Evolutionary conservation across 2,113 vertebrate genomes (phyloP), one percentile per base, ranked within the genome.

Genomic region (Myotis brandtii): DNA sequence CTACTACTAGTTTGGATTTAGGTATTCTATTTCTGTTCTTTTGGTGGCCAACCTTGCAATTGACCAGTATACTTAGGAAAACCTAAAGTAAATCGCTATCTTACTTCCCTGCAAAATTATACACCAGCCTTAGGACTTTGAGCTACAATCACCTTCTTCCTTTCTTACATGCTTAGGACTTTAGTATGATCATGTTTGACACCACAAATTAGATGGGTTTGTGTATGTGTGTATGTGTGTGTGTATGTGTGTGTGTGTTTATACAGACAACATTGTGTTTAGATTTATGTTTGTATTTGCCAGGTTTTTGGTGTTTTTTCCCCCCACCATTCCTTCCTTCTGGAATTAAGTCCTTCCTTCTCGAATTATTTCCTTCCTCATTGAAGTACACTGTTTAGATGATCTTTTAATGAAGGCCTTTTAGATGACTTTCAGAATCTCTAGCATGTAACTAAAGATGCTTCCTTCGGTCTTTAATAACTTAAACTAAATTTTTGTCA

Each of bases 51-150:
- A 54, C 37, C 34, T 93, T 93, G 69, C 91, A 94, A 48, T 59
- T 87, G 94, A 46, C 5, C 9, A 75, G 64, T 59, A 73, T 86
- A 73, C 90, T 91, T 77, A 75, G 86, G 46, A 95, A 90, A 93
- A 86, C 67, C 46, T 48, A 10, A 56, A 83, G 27, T 72, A 86
- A 87, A 88, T 79, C 46, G 40, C 46, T 70, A 0, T 69, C 46
- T 89, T 86, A 50, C 30, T 64, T 67, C 13, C n/a, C 48, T 86
- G 21, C 56, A 96, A 72, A 92, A 92, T 50, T 79, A 67, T 23
- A 79, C 43, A 18, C 12, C 16, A 25, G 32, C 25, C 85, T 86
- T 67, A 82, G 64, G 76, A 40, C 2, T 32, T 84, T 32, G 25
- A 40, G 54, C 81, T 52, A 5, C 6, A 48, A 9, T 91, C n/a